Conservation (phyloP, 2,888 invertebrate species). For the Andrena fulva region DNA sequence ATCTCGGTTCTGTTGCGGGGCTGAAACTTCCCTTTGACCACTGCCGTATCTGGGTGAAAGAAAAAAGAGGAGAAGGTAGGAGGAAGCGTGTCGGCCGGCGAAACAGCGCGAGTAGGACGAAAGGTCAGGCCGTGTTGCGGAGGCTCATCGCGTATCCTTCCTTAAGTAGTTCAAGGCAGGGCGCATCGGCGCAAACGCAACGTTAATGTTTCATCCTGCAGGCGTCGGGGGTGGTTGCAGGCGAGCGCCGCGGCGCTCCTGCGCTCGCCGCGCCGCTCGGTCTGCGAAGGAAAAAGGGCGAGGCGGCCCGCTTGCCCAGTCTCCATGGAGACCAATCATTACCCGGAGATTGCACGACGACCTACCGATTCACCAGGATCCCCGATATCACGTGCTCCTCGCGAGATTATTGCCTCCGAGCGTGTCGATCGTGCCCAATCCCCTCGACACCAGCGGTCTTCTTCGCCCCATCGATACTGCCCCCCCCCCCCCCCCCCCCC, state of each 20-base stretch:
- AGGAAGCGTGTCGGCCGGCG: neutral
- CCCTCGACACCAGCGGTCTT: neutral
- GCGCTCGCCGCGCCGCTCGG: slow-evolving; percentile 49
- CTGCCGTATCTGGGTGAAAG: too few relatives aligned
- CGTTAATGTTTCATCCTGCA: slow-evolving; percentile 67
- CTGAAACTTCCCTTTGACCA: too few relatives aligned
- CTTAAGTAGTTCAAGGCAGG: slow-evolving; percentile 65
- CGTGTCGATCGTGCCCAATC: neutral
- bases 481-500: too few relatives aligned
- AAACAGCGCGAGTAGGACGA: slow-evolving; percentile 34
- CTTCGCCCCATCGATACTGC: neutral
- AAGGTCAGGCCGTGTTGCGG: slow-evolving; percentile 56
- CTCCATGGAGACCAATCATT: slow-evolving; percentile 75
- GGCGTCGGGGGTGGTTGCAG: slow-evolving; percentile 52
- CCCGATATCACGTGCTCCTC: slow-evolving; percentile 37
- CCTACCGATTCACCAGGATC: slow-evolving; percentile 42
- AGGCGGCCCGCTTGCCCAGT: slow-evolving; percentile 64
- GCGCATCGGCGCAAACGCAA: slow-evolving; percentile 64
- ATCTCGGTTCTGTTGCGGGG: too few relatives aligned
- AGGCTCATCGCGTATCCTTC: slow-evolving; percentile 42
- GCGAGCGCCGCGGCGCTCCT: slow-evolving; percentile 45
- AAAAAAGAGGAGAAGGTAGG: neutral
- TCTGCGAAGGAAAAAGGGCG: slow-evolving; percentile 60
- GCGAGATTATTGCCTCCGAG: slow-evolving; percentile 18
- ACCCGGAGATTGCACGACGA: slow-evolving; percentile 66